phyloP scores from a whole-genome alignment of 2,888 invertebrate species.

The Eutolmus rufibarbis region DNA sequence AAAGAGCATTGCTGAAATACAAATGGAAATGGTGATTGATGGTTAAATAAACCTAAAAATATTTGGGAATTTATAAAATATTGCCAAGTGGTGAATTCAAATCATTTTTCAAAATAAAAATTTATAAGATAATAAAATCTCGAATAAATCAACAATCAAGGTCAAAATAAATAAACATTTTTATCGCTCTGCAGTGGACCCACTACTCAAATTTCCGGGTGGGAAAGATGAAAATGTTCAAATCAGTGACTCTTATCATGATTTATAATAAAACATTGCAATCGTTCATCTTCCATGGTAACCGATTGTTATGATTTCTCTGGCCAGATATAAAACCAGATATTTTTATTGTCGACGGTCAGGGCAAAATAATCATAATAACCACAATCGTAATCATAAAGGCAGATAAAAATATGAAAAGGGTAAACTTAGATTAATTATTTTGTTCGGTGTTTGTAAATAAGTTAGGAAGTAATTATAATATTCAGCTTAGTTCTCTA shows the following conservation, averaged over 20 bases:
- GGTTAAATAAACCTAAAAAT: no score
- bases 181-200: no score
- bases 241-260: background rate
- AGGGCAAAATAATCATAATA: background rate
- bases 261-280: background rate
- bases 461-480: background rate
- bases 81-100: no score
- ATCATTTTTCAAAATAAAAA: no score
- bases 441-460: background rate
- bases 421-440: background rate
- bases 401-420: background rate
- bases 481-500: no score
- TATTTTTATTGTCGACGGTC: background rate
- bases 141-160: no score
- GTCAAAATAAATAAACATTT: no score
- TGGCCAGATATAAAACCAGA: background rate
- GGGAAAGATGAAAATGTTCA: no score
- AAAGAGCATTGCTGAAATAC: constrained; percentile 63
- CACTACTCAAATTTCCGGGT: background rate
- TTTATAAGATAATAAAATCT: no score
- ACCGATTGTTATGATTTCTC: background rate
- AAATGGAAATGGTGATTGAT: no score
- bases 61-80: no score
- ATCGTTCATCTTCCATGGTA: background rate
- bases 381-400: background rate